These are phyloP conservation scores for Rotaria macrura DNA, from an alignment of 2,888 invertebrate species.

Conservation along the genomic window DNA sequence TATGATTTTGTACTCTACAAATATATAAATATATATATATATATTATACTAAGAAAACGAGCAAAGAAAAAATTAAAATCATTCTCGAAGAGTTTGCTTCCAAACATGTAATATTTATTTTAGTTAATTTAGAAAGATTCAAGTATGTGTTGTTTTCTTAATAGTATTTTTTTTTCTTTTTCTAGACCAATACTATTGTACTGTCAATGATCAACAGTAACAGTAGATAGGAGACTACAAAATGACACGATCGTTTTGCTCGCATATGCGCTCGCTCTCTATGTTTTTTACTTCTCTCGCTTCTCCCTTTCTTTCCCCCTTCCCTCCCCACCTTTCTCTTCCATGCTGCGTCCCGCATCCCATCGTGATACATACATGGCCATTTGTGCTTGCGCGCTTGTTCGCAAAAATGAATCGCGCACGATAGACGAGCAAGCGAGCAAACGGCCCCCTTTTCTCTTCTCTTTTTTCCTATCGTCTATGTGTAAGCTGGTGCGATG, in stretches of 20 bases:
- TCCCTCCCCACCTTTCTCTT: neutral
- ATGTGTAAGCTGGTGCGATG: neutral
- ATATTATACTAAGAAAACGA: neutral
- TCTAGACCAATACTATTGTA: neutral
- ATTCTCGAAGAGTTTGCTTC: neutral
- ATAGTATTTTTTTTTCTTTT: neutral
- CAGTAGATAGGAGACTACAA: slow-evolving; percentile 8
- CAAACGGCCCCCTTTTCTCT: slow-evolving; percentile 1
- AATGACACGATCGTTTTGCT: neutral
- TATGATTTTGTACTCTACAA: neutral
- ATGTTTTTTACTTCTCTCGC: slow-evolving; percentile 7
- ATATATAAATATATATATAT: neutral
- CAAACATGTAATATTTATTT: neutral
- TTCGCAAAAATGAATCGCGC: slow-evolving; percentile 5
- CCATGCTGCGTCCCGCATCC: neutral
- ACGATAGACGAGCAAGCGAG: neutral
- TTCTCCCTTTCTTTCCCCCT: neutral
- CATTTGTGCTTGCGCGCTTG: slow-evolving; percentile 2
- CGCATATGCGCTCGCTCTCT: slow-evolving; percentile 1
- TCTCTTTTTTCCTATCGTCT: neutral
- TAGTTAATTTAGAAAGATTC: neutral
- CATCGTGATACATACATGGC: slow-evolving; percentile 11
- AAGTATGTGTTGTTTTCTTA: neutral
- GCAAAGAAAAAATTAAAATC: neutral
- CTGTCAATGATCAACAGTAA: neutral